Evolutionary conservation across 2,888 invertebrate genomes (phyloP).

Genomic region (Leptopilina syphax): DNA sequence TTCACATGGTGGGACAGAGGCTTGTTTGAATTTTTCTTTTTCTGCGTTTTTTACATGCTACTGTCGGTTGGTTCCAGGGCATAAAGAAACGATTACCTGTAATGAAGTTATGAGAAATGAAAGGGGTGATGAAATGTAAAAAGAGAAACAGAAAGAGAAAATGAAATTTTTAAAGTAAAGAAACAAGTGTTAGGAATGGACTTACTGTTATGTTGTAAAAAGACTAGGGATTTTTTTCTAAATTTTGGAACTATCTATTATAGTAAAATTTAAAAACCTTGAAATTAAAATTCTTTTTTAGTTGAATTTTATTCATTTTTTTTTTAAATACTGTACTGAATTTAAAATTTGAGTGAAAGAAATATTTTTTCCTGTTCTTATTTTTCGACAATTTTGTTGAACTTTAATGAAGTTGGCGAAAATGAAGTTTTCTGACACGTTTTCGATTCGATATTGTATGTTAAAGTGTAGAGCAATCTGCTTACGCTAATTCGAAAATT

Average conservation of each 20-base stretch:
- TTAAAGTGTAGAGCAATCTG: slow-evolving; percentile 67
- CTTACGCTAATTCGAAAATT: slow-evolving; percentile 74
- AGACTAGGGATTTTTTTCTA: no score
- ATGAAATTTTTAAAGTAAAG: neutral
- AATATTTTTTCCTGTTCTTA: no score
- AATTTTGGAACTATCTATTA: no score
- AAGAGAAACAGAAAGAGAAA: neutral
- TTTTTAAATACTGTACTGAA: no score
- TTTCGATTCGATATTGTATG: slow-evolving; percentile 65
- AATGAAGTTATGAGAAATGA: slow-evolving; percentile 40
- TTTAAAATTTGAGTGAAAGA: no score
- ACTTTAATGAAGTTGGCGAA: no score
- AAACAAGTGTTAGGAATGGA: slow-evolving; percentile 9
- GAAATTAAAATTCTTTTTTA: no score
- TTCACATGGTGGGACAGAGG: slow-evolving; percentile 21
- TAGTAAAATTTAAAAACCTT: no score
- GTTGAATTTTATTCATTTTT: no score
- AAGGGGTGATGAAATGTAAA: neutral
- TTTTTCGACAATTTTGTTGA: no score
- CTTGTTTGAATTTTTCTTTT: slow-evolving; percentile 20
- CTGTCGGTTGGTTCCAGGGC: slow-evolving; percentile 28
- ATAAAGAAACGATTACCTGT: slow-evolving; percentile 34
- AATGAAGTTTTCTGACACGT: neutral
- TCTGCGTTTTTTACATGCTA: slow-evolving; percentile 23
- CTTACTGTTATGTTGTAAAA: neutral